Conservation (phyloP, 2,797 vertebrate genomes). For the Microtus californicus region DNA sequence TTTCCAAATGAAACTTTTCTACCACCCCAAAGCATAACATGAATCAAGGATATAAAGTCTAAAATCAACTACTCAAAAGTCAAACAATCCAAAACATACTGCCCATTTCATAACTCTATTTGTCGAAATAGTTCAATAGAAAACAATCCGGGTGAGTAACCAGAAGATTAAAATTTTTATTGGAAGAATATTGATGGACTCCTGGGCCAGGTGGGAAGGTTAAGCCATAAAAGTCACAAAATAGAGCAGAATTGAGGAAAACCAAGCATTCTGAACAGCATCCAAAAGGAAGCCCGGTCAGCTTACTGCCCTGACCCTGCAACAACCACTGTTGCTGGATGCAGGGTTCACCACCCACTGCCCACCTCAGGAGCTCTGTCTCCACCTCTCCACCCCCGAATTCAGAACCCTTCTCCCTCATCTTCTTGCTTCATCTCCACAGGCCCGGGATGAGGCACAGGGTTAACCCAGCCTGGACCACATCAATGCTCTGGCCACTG, state of each 20-base stretch:
- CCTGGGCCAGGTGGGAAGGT: neutral
- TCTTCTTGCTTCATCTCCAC: neutral
- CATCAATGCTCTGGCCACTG: neutral
- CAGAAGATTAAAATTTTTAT: neutral
- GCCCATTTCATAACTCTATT: neutral
- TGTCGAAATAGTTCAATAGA: neutral
- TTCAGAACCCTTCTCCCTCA: neutral
- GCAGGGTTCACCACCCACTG: neutral
- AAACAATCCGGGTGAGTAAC: neutral
- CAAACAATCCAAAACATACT: neutral
- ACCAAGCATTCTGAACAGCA: neutral
- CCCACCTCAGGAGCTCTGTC: neutral
- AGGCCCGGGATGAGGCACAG: neutral
- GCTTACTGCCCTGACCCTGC: neutral
- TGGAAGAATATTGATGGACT: neutral
- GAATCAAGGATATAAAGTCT: neutral
- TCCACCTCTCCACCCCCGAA: neutral
- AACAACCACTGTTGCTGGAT: neutral
- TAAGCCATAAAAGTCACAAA: conserved; percentile 9
- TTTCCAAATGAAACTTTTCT: conserved; percentile 7
- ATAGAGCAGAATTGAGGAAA: neutral
- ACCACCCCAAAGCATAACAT: neutral
- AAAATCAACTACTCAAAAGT: conserved; percentile 5
- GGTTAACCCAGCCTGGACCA: neutral
- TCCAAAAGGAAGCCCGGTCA: neutral